These are phyloP conservation scores for Tachina lurida DNA, from an alignment of 2,888 invertebrate species.

Conservation along the genomic window DNA sequence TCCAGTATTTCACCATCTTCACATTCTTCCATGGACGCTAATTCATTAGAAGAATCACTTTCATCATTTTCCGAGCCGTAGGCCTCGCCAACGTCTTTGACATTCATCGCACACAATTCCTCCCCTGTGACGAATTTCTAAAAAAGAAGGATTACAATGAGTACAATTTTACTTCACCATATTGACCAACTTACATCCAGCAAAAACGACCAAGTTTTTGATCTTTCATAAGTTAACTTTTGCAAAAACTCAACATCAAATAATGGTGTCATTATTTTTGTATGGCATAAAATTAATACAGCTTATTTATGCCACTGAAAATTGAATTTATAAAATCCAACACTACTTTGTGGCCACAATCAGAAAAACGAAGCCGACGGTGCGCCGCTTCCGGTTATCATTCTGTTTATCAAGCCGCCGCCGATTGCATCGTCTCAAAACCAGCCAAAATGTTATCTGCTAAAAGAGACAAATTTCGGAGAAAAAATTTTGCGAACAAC, in stretches of 20 bases:
- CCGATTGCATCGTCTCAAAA: too few species aligned
- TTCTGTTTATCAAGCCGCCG: too few species aligned
- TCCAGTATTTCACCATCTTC: conserved; percentile 62
- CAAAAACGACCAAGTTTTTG: conserved; percentile 77
- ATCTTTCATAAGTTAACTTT: conserved; percentile 76
- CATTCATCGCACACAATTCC: conserved; percentile 1
- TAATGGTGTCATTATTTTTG: conserved; percentile 86
- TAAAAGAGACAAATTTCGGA: too few species aligned
- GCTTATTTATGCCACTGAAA: not conserved
- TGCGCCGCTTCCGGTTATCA: too few species aligned
- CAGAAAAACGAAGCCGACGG: too few species aligned
- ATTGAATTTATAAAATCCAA: too few species aligned
- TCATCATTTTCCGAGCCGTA: not conserved
- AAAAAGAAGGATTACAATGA: not conserved
- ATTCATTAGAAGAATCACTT: conserved; percentile 20
- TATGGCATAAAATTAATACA: not conserved
- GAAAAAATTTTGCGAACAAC: too few species aligned
- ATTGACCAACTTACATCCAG: conserved; percentile 74
- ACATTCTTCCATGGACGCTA: conserved; percentile 64
- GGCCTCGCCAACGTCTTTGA: not conserved
- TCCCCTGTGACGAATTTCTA: conserved; percentile 61
- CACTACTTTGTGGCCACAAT: too few species aligned
- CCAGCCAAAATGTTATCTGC: too few species aligned
- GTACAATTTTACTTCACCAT: not conserved
- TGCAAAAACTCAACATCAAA: conserved; percentile 92